Base-by-base conservation (phyloP, 2,797 vertebrate genomes). In the Rallus crepitans region DNA sequence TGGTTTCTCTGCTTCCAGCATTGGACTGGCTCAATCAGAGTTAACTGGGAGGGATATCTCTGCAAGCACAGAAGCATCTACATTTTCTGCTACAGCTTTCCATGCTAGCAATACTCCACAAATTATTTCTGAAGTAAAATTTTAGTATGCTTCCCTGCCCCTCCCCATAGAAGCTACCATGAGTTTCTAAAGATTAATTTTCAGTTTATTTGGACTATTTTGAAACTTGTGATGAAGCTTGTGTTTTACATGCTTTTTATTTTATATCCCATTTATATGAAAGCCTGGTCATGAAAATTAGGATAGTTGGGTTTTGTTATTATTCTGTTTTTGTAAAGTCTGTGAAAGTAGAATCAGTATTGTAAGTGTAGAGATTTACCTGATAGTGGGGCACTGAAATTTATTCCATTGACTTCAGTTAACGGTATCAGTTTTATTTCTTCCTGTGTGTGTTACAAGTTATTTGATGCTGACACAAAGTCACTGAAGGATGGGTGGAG, bases 101-200 rank as follows among this genome's bases (percentile, higher is more conserved):
- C 48, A 24, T 2, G 1, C 76, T 85, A 79, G 52, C 17, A 31
- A 31, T 63, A 71, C n/a, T n/a, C 70, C 84, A 52, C 69, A 73
- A 23, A 70, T 68, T 84, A 37, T 93, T 87, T 68, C 70, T 79
- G 50, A 90, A 91, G n/a, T 69, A 77, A 87, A 89, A 85, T 71
- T 55, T 42, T 31, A 55, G 75, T 84, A 37, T 11, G 5, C 55
- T 53, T 47, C 33, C 12, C 5, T 8, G 6, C 10, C 13, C 5
- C 27, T 16, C 2, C 20, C 37, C 37, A 37, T 6, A 24, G 13
- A 63, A 72, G 40, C 72, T 65, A 60, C 52, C 27, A 12, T 69
- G 50, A 57, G 9, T 79, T 83, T 87, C 65, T 75, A 70, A 70
- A 50, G 59, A 82, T 68, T 47, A 90, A 85, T 47, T 84, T 64